phyloP scores from a whole-genome alignment of 2,113 vertebrate species.

The Lophochroa leadbeateri region DNA sequence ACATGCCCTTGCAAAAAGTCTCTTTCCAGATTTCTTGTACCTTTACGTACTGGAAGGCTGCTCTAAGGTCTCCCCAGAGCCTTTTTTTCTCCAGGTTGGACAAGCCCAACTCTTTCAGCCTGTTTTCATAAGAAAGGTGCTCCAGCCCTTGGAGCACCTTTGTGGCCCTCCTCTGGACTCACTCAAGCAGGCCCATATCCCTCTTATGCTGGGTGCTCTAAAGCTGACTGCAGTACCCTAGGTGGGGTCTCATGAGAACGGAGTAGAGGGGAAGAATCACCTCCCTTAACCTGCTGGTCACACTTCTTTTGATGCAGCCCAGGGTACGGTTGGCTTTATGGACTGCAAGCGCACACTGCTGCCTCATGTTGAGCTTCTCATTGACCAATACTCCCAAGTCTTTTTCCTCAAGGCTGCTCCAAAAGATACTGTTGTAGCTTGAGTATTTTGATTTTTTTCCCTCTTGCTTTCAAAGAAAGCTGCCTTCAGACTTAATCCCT shows the following conservation, averaged over 20 bases:
- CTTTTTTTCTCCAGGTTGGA: background rate
- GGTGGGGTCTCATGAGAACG: background rate
- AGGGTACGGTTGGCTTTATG: background rate
- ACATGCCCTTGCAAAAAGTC: background rate
- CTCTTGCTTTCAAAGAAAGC: background rate
- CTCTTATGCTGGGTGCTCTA: background rate
- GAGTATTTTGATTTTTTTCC: background rate
- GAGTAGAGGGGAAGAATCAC: background rate
- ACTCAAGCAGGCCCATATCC: background rate
- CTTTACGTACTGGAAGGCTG: background rate
- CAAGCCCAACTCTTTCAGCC: background rate
- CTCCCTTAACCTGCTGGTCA: background rate
- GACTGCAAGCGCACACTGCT: background rate
- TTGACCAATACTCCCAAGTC: background rate
- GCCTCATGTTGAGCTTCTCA: background rate
- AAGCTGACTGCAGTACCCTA: background rate
- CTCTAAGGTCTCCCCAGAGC: background rate
- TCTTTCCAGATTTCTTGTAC: background rate
- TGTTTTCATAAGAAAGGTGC: background rate
- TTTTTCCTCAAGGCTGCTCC: background rate
- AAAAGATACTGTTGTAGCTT: background rate
- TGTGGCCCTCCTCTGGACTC: background rate
- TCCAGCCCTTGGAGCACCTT: background rate
- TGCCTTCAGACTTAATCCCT: background rate
- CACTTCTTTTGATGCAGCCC: background rate